Conservation (phyloP, 2,113 vertebrate species). For the Eonycteris spelaea region DNA sequence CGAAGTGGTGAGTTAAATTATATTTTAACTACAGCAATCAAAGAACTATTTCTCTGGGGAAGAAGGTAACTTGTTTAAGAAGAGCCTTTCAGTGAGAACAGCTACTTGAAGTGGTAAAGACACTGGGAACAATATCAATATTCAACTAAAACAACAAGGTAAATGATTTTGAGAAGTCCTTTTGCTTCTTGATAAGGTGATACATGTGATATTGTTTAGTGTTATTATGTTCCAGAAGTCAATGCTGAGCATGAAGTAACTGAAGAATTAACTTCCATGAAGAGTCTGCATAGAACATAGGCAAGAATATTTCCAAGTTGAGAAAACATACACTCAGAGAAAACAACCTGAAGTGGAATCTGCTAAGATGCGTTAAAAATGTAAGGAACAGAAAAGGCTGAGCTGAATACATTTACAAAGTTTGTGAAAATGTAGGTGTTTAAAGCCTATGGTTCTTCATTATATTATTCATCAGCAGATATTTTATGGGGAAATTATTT, state of each 20-base stretch:
- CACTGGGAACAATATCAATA: not conserved
- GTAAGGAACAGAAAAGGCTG: not conserved
- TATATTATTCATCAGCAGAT: not conserved
- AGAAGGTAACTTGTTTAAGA: not conserved
- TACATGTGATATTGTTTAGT: not conserved
- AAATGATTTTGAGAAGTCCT: not conserved
- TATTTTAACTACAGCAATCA: not conserved
- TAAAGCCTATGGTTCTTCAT: not conserved
- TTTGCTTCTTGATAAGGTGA: not conserved
- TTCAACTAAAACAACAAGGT: not conserved
- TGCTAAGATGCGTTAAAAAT: not conserved
- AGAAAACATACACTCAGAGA: not conserved
- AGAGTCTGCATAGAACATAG: not conserved
- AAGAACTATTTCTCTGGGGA: not conserved
- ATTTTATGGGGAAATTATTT: not conserved
- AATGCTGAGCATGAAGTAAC: not conserved
- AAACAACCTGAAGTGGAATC: conserved; percentile 32
- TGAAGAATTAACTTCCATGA: not conserved
- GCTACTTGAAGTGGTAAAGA: not conserved
- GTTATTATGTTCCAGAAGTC: not conserved
- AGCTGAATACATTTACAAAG: not conserved
- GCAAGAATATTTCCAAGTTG: not conserved
- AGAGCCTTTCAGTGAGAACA: not conserved
- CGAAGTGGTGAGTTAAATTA: not conserved
- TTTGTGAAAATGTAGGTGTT: not conserved